A percentile compares a stretch with the other conserved stretches of the same genome.
Conservation (phyloP, 2,797 vertebrate genomes). For the Tadarida brasiliensis region DNA sequence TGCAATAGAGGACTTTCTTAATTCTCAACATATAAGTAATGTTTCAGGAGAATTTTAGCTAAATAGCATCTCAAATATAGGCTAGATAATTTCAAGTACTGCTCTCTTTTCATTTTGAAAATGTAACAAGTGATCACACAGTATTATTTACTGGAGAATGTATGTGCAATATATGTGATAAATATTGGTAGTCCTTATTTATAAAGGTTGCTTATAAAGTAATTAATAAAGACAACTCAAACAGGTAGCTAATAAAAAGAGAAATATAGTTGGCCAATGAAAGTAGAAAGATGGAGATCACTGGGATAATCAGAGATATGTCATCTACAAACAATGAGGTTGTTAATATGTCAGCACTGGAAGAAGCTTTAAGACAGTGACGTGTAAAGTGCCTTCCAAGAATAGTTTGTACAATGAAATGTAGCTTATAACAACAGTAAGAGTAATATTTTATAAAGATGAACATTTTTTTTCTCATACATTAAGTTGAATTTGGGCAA, state of each 20-base stretch:
- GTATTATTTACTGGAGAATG: neutral
- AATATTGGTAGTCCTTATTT: neutral
- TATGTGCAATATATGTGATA: neutral
- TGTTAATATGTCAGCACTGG: rapidly evolving
- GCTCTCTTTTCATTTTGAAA: neutral
- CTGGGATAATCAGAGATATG: neutral
- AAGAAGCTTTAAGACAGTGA: neutral
- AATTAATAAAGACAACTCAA: neutral
- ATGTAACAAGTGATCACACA: neutral
- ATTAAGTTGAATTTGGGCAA: neutral
- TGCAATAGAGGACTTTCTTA: neutral
- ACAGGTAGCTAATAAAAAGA: neutral
- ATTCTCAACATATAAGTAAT: neutral
- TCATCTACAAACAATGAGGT: neutral
- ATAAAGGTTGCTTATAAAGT: neutral
- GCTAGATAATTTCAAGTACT: neutral
- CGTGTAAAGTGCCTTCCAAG: neutral
- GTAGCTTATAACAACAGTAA: neutral
- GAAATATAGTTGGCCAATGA: neutral
- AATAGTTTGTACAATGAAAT: neutral
- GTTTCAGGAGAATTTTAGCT: neutral
- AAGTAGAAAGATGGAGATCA: too few species aligned
- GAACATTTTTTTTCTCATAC: neutral
- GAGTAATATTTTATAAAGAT: neutral
- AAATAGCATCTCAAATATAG: neutral